Conservation (phyloP, 2,797 vertebrate species). For the Coregonus sp. region DNA sequence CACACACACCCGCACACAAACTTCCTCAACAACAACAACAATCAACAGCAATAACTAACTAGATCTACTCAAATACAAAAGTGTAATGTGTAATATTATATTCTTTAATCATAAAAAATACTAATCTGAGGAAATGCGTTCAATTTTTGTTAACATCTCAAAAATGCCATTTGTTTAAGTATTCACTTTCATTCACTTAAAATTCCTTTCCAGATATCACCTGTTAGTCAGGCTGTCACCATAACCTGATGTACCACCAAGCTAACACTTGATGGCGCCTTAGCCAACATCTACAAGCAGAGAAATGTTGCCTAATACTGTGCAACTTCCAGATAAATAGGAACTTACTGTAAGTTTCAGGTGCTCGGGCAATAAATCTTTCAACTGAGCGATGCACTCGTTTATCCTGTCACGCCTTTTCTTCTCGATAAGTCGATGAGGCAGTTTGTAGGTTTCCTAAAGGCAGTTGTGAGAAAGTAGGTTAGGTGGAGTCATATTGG, state of each 20-base stretch:
- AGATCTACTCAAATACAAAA: background rate
- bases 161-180: background rate
- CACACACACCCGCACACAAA: background rate
- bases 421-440: constrained; percentile 96
- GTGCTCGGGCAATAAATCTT: constrained; percentile 96
- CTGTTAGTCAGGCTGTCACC: background rate
- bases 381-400: constrained; percentile 97
- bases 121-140: background rate
- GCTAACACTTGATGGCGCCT: constrained; percentile 54
- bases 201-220: background rate
- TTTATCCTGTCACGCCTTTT: constrained; percentile 98
- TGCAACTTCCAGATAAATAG: constrained; percentile 8
- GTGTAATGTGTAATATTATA: background rate
- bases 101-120: background rate
- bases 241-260: constrained; percentile 21
- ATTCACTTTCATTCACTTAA: background rate
- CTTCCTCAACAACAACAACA: background rate
- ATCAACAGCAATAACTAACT: background rate
- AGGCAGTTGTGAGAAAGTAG: constrained; percentile 14
- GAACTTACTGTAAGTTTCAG: constrained; percentile 95
- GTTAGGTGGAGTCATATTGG: background rate
- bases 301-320: background rate
- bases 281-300: constrained; percentile 16
- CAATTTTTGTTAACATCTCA: background rate
- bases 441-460: constrained; percentile 97